A percentile compares a stretch with the other conserved stretches of the same genome.
These are phyloP conservation scores for Sphaerophoria rueppellii DNA, from an alignment of 2,888 invertebrate genomes.

Conservation along the genomic window DNA sequence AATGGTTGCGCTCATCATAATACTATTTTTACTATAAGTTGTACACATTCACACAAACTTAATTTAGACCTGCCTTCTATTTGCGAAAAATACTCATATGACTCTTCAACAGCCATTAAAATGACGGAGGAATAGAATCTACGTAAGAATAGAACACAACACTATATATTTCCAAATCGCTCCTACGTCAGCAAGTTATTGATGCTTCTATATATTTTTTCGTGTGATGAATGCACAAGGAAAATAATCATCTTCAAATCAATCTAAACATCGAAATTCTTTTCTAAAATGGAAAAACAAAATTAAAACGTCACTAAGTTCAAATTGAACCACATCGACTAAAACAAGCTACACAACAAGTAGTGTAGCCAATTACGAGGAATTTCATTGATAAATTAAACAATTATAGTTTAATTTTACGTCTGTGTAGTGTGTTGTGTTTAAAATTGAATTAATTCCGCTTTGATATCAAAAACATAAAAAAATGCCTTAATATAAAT, in stretches of 20 bases:
- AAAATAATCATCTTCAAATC: conserved; percentile 17
- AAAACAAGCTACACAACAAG: not conserved
- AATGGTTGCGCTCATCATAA: not conserved
- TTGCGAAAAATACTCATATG: conserved; percentile 3
- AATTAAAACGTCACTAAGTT: conserved; percentile 28
- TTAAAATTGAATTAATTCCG: conserved; percentile 9
- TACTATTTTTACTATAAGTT: not conserved
- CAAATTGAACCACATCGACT: not conserved
- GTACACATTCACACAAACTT: not conserved
- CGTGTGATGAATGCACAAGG: no score
- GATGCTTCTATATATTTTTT: not conserved
- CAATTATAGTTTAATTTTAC: conserved; percentile 6
- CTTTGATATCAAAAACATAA: conserved; percentile 1
- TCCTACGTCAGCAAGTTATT: not conserved
- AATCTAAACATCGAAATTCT: conserved; percentile 13
- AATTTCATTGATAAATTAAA: conserved; percentile 22
- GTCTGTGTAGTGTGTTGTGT: conserved; percentile 6
- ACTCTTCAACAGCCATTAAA: conserved; percentile 14
- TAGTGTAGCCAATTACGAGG: conserved; percentile 1
- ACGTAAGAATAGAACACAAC: conserved; percentile 20
- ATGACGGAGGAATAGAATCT: not conserved
- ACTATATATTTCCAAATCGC: conserved; percentile 10
- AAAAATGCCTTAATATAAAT: not conserved
- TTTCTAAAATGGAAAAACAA: conserved; percentile 20
- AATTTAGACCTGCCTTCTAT: conserved; percentile 28